Base-by-base conservation (phyloP, 1,140 invertebrate genomes). In the Euwallacea fornicatus region DNA sequence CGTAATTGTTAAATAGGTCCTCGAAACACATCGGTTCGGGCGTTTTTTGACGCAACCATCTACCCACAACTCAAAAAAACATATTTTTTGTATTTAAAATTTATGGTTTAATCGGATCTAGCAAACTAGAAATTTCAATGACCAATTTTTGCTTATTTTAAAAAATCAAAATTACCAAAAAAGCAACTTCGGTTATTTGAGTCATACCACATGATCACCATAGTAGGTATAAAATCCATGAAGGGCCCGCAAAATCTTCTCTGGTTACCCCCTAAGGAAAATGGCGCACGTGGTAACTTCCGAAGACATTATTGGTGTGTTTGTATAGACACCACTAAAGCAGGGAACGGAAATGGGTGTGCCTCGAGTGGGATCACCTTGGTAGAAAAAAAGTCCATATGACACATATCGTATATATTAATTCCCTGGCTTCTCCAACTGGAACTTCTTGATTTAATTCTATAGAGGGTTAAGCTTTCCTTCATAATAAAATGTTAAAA, bases 261-360 rank as follows among this genome's bases (percentile, higher is more conserved):
- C 66, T 54, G 71, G 60, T 73, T 73, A 68, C 71, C 56, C 66
- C 60, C 61, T 15, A 68, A 68, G 59, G 15, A 73, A 67, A 58
- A 66, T 73, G 58, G 71, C 65, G 71, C 66, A 73, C 66, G 71
- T 73, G 71, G 59, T 66, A 66, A 59, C 11, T 62, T 69, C 42
- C 44, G 55, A 69, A 55, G 59, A 62, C 58, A 62, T 69, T 69
- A 69, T 69, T 59, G 67, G 67, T 69, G 58, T 69, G 59, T 69
- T 69, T 69, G 67, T 69, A 69, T 61, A 69, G 67, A 69, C 67
- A 69, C 60, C 59, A 63, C 50, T 62, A 62, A 15, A 60, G 42
- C 46, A 47, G 33, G 55, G 68, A 66, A 43, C 72, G 72, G 72
- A 73, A 70, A 67, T 73, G 58, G 72, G 72, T 70, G 72, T 55